Evolutionary conservation across 2,113 vertebrate species (phyloP).

Genomic region (Panthera leo): DNA sequence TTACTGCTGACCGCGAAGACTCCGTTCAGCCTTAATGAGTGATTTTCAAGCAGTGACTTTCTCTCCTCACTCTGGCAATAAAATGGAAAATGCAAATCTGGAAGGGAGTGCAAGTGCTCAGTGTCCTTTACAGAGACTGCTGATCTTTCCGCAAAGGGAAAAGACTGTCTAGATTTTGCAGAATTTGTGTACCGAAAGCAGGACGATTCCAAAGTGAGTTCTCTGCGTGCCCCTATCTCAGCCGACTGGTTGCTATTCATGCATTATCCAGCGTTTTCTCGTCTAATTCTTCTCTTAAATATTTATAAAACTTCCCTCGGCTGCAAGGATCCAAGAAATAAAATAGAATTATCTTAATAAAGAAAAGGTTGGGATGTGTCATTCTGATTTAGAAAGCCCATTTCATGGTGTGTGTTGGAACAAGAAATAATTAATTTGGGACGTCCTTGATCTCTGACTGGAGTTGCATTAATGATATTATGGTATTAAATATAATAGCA

Average conservation of each 20-base stretch:
- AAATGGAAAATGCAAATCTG: conserved; percentile 22
- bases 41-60: not conserved
- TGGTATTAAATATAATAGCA: conserved; percentile 65
- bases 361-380: conserved; percentile 44
- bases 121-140: not conserved
- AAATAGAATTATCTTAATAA: conserved; percentile 72
- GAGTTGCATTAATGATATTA: conserved; percentile 59
- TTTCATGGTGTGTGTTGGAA: conserved; percentile 66
- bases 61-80: not conserved
- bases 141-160: not conserved
- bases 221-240: not conserved
- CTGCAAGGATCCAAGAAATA: conserved; percentile 64
- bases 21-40: not conserved
- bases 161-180: not conserved
- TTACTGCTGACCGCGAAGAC: not conserved
- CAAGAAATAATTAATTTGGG: conserved; percentile 73
- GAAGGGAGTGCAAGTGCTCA: not conserved
- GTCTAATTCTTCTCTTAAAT: conserved; percentile 57
- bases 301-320: conserved; percentile 59
- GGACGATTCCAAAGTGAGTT: not conserved
- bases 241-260: not conserved
- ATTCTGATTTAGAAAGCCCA: conserved; percentile 68
- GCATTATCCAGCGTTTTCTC: not conserved
- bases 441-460: conserved; percentile 67
- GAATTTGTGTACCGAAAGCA: not conserved